phyloP scores from a whole-genome alignment of 2,888 invertebrate species.

The Rapana venosa region DNA sequence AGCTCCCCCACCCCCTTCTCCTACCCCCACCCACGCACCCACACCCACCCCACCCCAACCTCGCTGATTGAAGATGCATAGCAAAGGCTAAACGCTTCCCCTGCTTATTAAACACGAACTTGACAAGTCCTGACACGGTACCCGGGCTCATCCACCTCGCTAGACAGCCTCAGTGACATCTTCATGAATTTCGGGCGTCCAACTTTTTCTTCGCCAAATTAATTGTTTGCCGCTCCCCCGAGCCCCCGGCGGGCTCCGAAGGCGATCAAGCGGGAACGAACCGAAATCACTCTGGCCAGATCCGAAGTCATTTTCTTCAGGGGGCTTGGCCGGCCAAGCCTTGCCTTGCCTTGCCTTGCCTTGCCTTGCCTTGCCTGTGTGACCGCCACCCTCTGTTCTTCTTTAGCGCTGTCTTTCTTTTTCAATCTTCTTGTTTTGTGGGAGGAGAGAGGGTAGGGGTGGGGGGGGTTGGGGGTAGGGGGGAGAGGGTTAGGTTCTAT shows the following conservation, averaged over 20 bases:
- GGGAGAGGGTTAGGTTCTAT: neutral
- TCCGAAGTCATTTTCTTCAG: constrained; percentile 18
- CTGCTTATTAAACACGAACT: constrained; percentile 26
- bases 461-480: neutral
- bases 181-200: constrained; percentile 39
- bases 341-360: neutral
- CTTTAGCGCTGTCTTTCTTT: neutral
- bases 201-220: constrained; percentile 36
- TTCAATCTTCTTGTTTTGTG: neutral
- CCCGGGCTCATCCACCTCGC: neutral
- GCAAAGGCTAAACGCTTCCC: neutral
- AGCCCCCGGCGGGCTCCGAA: neutral
- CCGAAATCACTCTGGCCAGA: constrained; percentile 19
- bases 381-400: constrained; percentile 10
- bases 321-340: neutral
- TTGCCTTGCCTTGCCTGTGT: neutral
- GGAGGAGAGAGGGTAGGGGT: neutral
- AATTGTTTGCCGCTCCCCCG: constrained; percentile 46
- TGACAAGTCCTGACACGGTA: constrained; percentile 25
- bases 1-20: neutral
- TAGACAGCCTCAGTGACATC: constrained; percentile 17
- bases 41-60: neutral
- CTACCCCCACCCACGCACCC: neutral
- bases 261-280: constrained; percentile 28
- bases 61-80: neutral